Evolutionary conservation across 2,113 vertebrate species (phyloP).

Genomic region (Anguilla japonica): DNA sequence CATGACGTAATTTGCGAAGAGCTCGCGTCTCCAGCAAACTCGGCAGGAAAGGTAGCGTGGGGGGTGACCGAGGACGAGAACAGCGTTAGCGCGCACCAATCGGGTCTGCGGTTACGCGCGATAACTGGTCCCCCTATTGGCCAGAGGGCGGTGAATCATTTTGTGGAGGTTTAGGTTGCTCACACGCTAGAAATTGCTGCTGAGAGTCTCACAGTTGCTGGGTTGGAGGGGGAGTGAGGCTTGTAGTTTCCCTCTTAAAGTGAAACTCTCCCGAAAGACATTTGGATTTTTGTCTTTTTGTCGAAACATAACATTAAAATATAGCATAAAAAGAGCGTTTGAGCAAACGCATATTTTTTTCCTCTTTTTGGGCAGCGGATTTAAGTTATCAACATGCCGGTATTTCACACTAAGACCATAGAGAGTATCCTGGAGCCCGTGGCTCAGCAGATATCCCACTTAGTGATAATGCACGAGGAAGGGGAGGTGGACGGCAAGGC

Average conservation of each 20-base stretch:
- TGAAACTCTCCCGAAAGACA: constrained; percentile 48
- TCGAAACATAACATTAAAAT: constrained; percentile 43
- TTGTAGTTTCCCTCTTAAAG: constrained; percentile 46
- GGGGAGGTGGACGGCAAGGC: constrained; percentile 99
- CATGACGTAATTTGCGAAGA: constrained; percentile 69
- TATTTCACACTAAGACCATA: constrained; percentile 98
- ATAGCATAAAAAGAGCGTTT: constrained; percentile 36
- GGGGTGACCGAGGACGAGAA: constrained; percentile 26
- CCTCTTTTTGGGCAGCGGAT: constrained; percentile 52
- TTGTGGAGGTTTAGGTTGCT: constrained; percentile 63
- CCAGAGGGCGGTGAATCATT: constrained; percentile 63
- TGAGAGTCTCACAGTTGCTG: constrained; percentile 43
- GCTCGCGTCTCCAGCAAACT: constrained; percentile 43
- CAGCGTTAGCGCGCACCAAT: constrained; percentile 59
- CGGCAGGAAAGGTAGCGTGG: constrained; percentile 29
- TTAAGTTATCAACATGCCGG: constrained; percentile 82
- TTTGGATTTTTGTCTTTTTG: constrained; percentile 45
- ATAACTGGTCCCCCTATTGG: constrained; percentile 60
- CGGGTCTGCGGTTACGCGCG: constrained; percentile 50
- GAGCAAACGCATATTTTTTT: constrained; percentile 55
- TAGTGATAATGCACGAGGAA: constrained; percentile 99
- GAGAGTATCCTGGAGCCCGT: constrained; percentile 99
- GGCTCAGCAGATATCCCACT: constrained; percentile 98
- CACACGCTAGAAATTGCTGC: constrained; percentile 57
- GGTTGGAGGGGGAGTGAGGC: constrained; percentile 45